Evolutionary conservation across 2,797 vertebrate species (phyloP).

Genomic region (Malacoctenus gilli): DNA sequence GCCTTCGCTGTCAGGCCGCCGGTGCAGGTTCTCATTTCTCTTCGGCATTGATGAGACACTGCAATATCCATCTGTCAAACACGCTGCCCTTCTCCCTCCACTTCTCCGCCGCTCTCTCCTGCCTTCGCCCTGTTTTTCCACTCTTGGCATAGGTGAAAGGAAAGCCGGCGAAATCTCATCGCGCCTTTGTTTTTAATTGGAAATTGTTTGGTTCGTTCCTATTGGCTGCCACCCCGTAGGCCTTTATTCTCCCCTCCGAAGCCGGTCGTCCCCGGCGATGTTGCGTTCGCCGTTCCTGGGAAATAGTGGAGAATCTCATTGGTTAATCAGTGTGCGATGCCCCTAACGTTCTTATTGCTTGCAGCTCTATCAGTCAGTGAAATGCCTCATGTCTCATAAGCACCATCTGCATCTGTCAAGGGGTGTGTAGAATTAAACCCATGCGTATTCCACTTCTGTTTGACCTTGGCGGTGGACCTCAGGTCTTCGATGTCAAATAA

Average conservation of each 20-base stretch:
- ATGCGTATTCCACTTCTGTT: slow-evolving; percentile 71
- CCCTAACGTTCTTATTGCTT: slow-evolving; percentile 66
- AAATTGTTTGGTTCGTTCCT: slow-evolving; percentile 40
- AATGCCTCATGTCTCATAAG: slow-evolving; percentile 78
- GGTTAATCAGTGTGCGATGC: slow-evolving; percentile 69
- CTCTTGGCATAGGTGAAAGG: slow-evolving; percentile 25
- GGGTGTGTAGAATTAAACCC: slow-evolving; percentile 78
- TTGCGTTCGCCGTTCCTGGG: slow-evolving; percentile 45
- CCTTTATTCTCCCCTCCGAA: slow-evolving; percentile 53
- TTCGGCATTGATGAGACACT: slow-evolving; percentile 73
- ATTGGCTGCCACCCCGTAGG: slow-evolving; percentile 40
- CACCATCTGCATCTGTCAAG: slow-evolving; percentile 79
- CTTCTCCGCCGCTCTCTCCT: slow-evolving; percentile 24
- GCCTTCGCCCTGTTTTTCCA: slow-evolving; percentile 29
- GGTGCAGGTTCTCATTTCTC: slow-evolving; percentile 75
- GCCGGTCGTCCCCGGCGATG: slow-evolving; percentile 52
- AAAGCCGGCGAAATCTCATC: slow-evolving; percentile 24
- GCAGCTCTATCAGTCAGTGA: slow-evolving; percentile 73
- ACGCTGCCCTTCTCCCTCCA: slow-evolving; percentile 53
- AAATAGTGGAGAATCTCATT: slow-evolving; percentile 63
- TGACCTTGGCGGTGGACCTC: slow-evolving; percentile 81
- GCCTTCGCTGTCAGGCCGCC: slow-evolving; percentile 68
- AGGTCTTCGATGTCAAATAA: slow-evolving; percentile 77
- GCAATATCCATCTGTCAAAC: slow-evolving; percentile 79
- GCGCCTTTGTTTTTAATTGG: slow-evolving; percentile 51